Base-by-base conservation (phyloP, 2,113 vertebrate genomes). In the Prinia subflava region DNA sequence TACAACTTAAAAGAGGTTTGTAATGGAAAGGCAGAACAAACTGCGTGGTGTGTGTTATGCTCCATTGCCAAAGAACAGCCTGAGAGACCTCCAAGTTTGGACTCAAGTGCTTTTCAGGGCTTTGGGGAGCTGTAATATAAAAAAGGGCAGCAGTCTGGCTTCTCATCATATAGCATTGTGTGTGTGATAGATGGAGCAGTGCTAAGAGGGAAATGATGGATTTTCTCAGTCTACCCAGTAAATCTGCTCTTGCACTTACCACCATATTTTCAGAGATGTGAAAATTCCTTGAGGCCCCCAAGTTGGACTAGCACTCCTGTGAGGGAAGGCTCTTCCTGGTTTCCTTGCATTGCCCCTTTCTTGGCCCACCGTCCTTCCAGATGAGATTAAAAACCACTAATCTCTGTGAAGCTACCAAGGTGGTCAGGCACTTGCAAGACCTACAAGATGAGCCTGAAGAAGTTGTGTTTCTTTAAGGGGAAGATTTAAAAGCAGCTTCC, bases 1-100 rank as follows among this genome's bases (percentile, higher is more conserved):
- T 15, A 56, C 35, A 59, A 50, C 53, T 76, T 49, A 47, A 88
- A 90, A 83, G 42, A 67, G 30, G 59, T 63, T 91, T 86, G 71
- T 67, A 85, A 79, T 90, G 75, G 91, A 87, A 88, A 90, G 63
- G 59, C 85, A 92, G 90, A 93, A 92, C 76, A 74, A 94, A 27
- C 55, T 63, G n/a, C 86, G 42, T 2, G 27, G 67, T 79, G 50
- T 63, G 30, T 77, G 63, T 35, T 80, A 57, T 13, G 83, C 71
- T 80, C 76, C 79, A 70, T 33, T 77, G 88, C 75, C 63, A 88
- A 70, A 67, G 76, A 89, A 74, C 64, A 83, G 71, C 57, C 79
- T 74, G 55, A 80, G 82, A 83, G 76, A 80, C 41, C 68, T 83
- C 85, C 4, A 2, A 77, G 59, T 73, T 59, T 7, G 21, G 83